These are phyloP conservation scores for Cotesia typhae DNA, from an alignment of 1,140 invertebrate genomes.

Conservation along the genomic window DNA sequence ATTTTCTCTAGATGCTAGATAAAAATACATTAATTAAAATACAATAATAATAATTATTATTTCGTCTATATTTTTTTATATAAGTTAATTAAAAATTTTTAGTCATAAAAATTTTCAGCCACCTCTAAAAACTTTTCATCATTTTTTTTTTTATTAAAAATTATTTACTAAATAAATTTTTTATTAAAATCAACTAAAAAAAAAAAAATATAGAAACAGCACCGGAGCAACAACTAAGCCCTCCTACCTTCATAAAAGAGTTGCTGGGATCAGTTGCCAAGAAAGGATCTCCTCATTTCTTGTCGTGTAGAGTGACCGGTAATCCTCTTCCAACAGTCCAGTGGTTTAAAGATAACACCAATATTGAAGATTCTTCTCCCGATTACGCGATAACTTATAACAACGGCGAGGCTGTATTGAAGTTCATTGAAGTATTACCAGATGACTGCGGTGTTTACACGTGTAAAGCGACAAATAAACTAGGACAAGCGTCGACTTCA, in stretches of 20 bases:
- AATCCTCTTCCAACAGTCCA: conserved; percentile 81
- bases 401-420: conserved; percentile 72
- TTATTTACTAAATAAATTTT: neutral
- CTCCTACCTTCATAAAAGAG: conserved; percentile 73
- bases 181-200: no score
- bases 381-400: conserved; percentile 76
- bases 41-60: no score
- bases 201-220: conserved; percentile 67
- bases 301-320: conserved; percentile 77
- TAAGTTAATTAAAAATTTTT: no score
- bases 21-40: no score
- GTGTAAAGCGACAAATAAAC: conserved; percentile 76
- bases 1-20: no score
- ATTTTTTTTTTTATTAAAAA: conserved; percentile 4
- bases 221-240: conserved; percentile 71
- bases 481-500: conserved; percentile 72
- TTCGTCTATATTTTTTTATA: no score
- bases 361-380: conserved; percentile 75
- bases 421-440: conserved; percentile 69
- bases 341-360: conserved; percentile 80
- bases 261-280: conserved; percentile 70
- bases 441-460: conserved; percentile 73
- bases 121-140: no score
- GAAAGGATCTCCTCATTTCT: conserved; percentile 73
- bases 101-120: no score